Percentiles rank a stretch among this genome's conserved stretches.
Evolutionary conservation across 2,797 vertebrate genomes (phyloP).

Genomic region (Pipistrellus kuhlii): DNA sequence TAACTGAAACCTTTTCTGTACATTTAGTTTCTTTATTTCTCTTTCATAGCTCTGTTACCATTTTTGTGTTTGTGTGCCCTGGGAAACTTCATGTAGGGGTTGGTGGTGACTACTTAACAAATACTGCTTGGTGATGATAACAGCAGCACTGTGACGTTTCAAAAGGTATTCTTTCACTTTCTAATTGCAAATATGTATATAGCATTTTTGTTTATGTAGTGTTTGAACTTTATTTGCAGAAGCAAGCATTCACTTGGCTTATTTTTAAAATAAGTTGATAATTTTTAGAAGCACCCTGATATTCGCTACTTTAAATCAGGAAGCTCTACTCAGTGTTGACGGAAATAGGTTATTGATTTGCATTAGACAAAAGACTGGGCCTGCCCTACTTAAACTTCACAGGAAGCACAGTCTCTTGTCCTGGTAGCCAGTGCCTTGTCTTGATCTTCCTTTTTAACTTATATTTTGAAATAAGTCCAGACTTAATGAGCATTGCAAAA

Average conservation of each 20-base stretch:
- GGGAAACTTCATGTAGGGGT: background rate
- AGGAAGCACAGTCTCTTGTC: background rate
- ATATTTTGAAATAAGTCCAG: background rate
- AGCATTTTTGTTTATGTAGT: background rate
- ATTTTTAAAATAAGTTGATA: background rate
- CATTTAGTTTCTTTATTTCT: background rate
- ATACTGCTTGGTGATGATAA: background rate
- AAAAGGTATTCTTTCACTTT: background rate
- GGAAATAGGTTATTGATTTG: background rate
- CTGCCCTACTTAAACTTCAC: background rate
- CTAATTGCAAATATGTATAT: background rate
- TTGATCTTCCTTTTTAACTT: background rate
- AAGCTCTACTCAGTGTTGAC: background rate
- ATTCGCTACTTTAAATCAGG: background rate
- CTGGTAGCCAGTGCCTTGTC: background rate
- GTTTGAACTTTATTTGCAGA: background rate
- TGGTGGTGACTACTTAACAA: background rate
- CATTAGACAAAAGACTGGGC: background rate
- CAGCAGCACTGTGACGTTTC: background rate
- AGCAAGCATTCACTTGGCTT: background rate
- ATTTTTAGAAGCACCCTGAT: background rate
- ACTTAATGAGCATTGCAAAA: background rate
- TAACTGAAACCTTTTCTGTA: background rate
- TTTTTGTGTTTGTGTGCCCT: background rate
- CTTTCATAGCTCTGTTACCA: background rate